Percentiles rank a stretch among this genome's conserved stretches.
phyloP scores from a whole-genome alignment of 1,140 invertebrate species.

The Parasteatoda tepidariorum region DNA sequence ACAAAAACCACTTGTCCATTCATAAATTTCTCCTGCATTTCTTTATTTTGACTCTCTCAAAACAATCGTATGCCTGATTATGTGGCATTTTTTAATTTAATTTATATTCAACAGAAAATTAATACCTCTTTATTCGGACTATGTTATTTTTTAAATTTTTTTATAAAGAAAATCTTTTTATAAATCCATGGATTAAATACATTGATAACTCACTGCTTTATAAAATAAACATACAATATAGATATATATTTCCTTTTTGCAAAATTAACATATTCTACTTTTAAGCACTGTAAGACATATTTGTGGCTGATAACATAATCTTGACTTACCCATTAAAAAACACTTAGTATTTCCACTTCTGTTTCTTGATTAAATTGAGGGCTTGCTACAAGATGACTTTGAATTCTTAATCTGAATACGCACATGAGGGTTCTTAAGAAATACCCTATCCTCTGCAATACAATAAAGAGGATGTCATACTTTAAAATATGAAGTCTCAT shows the following conservation, averaged over 20 bases:
- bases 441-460: conserved; percentile 3
- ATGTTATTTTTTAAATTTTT: too few species aligned
- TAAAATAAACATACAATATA: too few species aligned
- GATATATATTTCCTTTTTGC: neutral
- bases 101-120: too few species aligned
- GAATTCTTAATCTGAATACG: neutral
- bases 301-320: conserved; percentile 29
- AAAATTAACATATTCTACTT: neutral
- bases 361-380: conserved; percentile 30
- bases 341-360: neutral
- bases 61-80: too few species aligned
- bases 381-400: conserved; percentile 22
- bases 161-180: too few species aligned
- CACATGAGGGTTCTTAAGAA: neutral
- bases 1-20: too few species aligned
- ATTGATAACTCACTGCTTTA: too few species aligned
- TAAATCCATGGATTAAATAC: too few species aligned
- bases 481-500: conserved; percentile 7
- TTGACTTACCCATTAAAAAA: conserved; percentile 18
- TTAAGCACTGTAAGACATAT: conserved; percentile 8
- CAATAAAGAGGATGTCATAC: neutral
- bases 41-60: too few species aligned
- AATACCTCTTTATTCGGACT: too few species aligned
- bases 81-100: too few species aligned
- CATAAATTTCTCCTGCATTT: too few species aligned